Evolutionary conservation across 64 coral and sea anemone genomes (phyloP), one percentile per base, ranked within the genome.

Genomic region (Dendronephthya gigantea): DNA sequence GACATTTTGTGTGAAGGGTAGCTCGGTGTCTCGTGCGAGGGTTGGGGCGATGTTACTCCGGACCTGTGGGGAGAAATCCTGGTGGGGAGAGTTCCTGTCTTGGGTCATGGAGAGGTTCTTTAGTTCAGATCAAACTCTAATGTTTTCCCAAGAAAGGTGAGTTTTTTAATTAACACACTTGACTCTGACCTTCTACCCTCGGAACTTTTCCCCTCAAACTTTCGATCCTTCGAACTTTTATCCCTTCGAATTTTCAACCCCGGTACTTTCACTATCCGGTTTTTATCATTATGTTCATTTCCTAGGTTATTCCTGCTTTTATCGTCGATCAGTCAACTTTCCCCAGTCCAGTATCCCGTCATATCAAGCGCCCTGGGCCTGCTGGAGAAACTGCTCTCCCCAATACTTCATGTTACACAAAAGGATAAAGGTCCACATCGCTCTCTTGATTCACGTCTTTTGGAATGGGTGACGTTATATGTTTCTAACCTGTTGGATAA

Each of bases 1-100:
- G 72, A 93, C 91, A 40, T 87, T 98, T 23, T 98, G 92, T 88
- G 88, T 93, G 1, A 90, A 85, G 87, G 95, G 92, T 3, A 93
- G 88, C 49, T 89, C 92, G 35, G 90, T 88, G n/a, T 82, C 91
- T 25, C 87, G 95, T 39, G 66, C 87, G 3, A 91, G 92, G 23
- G 82, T 93, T 35, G 95, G 86, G 35, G 92, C 95, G 66, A 83
- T 98, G 39, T 86, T 98, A 19, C 84, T 93, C 22, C 90, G 91
- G 50, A 83, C 92, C 13, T 98, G 89, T 81, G 88, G 92, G 25
- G 89, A 69, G 29, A 76, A 91, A 47, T 40, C 92, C 1, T 98
- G 95, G 95, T 98, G 95, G 95, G 95, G 95, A 17, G 59, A 91
- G 35, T 98, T 98, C 70, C 83, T 98, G 50, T 90, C 92, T 17